Evolutionary conservation across 2,797 vertebrate species (phyloP).

Genomic region (Argya squamiceps): DNA sequence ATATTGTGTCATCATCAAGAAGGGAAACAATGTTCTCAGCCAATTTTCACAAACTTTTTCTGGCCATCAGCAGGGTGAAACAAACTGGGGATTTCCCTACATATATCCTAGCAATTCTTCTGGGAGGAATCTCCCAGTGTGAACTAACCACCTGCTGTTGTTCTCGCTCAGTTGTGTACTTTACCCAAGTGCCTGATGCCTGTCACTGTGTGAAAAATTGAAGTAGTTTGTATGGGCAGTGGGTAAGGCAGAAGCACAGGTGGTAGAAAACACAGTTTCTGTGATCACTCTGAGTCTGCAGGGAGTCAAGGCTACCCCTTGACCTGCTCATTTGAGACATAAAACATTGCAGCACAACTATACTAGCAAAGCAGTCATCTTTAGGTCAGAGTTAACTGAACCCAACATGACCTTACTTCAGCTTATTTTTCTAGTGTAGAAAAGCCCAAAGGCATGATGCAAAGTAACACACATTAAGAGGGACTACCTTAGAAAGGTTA

Average conservation of each 20-base stretch:
- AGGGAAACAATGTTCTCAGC: neutral
- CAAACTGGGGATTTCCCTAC: neutral
- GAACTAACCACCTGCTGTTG: neutral
- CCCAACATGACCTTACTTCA: neutral
- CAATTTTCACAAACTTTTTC: neutral
- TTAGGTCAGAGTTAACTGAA: neutral
- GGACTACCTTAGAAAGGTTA: conserved; percentile 44
- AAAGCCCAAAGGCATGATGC: conserved; percentile 35
- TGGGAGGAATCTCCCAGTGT: neutral
- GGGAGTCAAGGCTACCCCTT: neutral
- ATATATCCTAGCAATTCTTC: neutral
- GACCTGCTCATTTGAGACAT: neutral
- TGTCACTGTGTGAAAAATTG: fast-evolving
- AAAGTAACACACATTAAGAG: neutral
- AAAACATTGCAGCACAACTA: neutral
- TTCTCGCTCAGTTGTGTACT: neutral
- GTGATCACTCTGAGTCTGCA: neutral
- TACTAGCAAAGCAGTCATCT: neutral
- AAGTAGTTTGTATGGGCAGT: neutral
- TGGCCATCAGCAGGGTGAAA: neutral
- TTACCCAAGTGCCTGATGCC: fast-evolving
- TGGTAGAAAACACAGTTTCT: neutral
- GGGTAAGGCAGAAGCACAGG: neutral
- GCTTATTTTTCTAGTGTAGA: neutral
- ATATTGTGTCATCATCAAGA: neutral